Base-by-base conservation (phyloP, 2,888 invertebrate species). In the Pristionchus arcanus region DNA sequence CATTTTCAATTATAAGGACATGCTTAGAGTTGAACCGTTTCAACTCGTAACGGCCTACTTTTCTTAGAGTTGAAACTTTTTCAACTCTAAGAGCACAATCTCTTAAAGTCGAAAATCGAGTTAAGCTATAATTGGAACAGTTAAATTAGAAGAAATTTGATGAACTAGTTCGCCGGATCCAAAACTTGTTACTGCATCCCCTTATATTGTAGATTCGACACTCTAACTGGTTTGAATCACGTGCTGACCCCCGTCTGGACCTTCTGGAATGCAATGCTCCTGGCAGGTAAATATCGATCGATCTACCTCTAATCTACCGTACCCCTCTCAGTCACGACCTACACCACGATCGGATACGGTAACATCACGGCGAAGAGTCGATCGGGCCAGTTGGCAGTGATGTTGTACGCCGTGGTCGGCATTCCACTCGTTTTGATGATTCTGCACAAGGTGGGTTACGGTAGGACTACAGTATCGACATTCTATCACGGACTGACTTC, bases 281-380 rank as follows among this genome's bases (percentile, higher is more conserved):
- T 94, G 7, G 94, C 94, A 68, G 94, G 94, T 93, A 90, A 31
- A 7, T 34, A 28, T n/a, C 34, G 3, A 49, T 87, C 25, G 28
- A 49, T 42, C 15, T 37, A 55, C 49, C 37, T 55, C n/a, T 55
- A 53, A 15, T 42, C 15, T 83, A n/a, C 59, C 77, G 28, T 34
- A 25, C 19, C 81, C n/a, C 42, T 91, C 91, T 49, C 66, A 92
- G 93, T 93, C 11, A 94, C 94, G 11, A 95, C 94, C 5, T 95
- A 95, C 89, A 95, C 94, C 1, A 95, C 95, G 25, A 95, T 95
- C 84, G 95, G 95, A 2, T 95, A 95, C 85, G 95, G 95, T 19
- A 95, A 95, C 90, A 94, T 95, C 77, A 93, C 94, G 16, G 94
- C 95, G 7, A 94, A 94, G 88, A 93, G 93, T 42, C 92, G 91